Evolutionary conservation across 2,888 invertebrate species (phyloP).

Genomic region (Melangyna quadrimaculata): DNA sequence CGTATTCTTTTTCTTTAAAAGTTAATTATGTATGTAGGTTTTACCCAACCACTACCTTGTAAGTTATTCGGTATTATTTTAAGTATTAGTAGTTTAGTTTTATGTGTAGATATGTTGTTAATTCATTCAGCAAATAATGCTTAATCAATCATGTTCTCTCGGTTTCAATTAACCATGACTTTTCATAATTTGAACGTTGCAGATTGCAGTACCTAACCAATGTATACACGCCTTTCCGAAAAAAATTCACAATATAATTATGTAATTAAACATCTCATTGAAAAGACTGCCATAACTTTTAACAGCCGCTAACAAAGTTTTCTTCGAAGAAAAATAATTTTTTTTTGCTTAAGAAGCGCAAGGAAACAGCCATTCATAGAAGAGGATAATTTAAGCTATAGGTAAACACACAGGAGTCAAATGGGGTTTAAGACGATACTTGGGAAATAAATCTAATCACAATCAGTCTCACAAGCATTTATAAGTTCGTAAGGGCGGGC

Average conservation of each 20-base stretch:
- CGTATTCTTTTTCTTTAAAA: too few relatives aligned
- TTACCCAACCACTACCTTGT: too few relatives aligned
- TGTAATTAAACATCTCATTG: not conserved
- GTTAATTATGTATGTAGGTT: too few relatives aligned
- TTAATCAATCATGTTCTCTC: not conserved
- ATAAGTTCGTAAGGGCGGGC: not conserved
- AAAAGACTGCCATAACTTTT: constrained; percentile 35
- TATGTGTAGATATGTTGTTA: too few relatives aligned
- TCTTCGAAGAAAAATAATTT: not conserved
- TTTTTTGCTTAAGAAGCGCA: not conserved
- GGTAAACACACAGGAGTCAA: constrained; percentile 32
- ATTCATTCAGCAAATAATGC: not conserved
- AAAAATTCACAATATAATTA: not conserved
- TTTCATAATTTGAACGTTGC: not conserved
- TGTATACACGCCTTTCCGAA: not conserved
- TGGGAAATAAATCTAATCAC: constrained; percentile 23
- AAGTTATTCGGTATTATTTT: too few relatives aligned
- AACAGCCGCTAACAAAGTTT: constrained; percentile 1
- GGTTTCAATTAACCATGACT: not conserved
- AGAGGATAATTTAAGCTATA: constrained; percentile 20
- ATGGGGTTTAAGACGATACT: constrained; percentile 19
- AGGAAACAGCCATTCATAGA: not conserved
- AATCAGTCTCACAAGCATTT: constrained; percentile 13
- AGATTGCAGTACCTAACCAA: too few relatives aligned
- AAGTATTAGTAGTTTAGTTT: too few relatives aligned